These are phyloP conservation scores for Hypselothyrea guttata DNA, from an alignment of 2,888 invertebrate species.

Conservation along the genomic window DNA sequence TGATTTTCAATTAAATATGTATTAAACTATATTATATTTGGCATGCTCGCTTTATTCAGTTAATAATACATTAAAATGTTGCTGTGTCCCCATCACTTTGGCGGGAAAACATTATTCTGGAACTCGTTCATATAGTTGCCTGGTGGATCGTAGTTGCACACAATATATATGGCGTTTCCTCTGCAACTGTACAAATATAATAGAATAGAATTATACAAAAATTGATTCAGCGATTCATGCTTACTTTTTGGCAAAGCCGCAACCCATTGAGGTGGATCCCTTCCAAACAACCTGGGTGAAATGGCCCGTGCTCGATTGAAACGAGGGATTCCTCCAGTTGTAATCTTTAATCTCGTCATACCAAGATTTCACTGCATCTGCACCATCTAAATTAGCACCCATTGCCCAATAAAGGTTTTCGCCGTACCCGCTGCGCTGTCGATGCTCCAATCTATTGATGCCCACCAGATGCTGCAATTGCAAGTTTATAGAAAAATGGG, in stretches of 20 bases:
- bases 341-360: conserved; percentile 89
- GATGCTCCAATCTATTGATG: conserved; percentile 87
- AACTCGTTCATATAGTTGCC: conserved; percentile 49
- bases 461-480: conserved; percentile 83
- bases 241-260: no score
- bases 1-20: conserved; percentile 44
- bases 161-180: conserved; percentile 50
- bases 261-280: conserved; percentile 88
- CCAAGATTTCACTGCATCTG: conserved; percentile 91
- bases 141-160: conserved; percentile 66
- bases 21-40: neutral
- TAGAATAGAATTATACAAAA: no score
- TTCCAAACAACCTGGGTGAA: conserved; percentile 94
- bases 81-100: neutral
- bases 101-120: conserved; percentile 37
- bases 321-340: conserved; percentile 85
- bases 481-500: no score
- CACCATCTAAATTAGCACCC: conserved; percentile 87
- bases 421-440: conserved; percentile 90
- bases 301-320: conserved; percentile 88
- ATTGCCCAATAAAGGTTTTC: conserved; percentile 92
- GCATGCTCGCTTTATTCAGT: neutral
- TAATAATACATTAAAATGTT: no score
- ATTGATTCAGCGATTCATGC: no score
- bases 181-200: conserved; percentile 47